phyloP scores from a whole-genome alignment of 2,113 vertebrate species.

The Mobula hypostoma region DNA sequence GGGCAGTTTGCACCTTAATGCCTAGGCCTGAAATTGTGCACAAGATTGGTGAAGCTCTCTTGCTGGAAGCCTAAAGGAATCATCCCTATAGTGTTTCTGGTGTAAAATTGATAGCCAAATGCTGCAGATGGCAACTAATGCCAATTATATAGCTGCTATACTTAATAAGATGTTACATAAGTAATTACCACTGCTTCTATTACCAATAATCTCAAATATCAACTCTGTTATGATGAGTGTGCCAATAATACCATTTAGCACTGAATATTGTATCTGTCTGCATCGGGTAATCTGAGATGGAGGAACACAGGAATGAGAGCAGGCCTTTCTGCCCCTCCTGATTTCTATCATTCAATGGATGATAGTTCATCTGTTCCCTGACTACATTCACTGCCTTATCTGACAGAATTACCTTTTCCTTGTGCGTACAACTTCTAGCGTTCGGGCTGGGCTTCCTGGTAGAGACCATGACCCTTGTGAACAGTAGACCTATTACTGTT shows the following conservation, averaged over 20 bases:
- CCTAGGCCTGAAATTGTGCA: neutral
- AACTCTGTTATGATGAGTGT: neutral
- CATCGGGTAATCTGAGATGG: neutral
- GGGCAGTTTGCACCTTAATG: neutral
- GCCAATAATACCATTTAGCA: neutral
- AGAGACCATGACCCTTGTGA: no score
- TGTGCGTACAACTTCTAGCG: neutral
- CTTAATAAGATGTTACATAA: neutral
- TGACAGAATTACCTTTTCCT: neutral
- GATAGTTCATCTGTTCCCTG: neutral
- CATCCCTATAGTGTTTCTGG: neutral
- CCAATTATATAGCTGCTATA: neutral
- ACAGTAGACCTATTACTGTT: neutral
- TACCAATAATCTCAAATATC: neutral
- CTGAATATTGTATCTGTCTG: neutral
- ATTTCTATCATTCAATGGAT: neutral
- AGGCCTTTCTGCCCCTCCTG: neutral
- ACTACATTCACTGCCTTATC: neutral
- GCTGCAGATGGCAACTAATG: neutral
- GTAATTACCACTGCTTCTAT: slow-evolving; percentile 16
- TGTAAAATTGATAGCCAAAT: neutral
- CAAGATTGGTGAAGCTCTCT: neutral
- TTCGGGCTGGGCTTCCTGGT: neutral
- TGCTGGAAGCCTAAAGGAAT: neutral
- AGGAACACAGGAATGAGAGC: neutral